phyloP scores from a whole-genome alignment of 1,140 invertebrate species.

The Drosophila nebulosa region DNA sequence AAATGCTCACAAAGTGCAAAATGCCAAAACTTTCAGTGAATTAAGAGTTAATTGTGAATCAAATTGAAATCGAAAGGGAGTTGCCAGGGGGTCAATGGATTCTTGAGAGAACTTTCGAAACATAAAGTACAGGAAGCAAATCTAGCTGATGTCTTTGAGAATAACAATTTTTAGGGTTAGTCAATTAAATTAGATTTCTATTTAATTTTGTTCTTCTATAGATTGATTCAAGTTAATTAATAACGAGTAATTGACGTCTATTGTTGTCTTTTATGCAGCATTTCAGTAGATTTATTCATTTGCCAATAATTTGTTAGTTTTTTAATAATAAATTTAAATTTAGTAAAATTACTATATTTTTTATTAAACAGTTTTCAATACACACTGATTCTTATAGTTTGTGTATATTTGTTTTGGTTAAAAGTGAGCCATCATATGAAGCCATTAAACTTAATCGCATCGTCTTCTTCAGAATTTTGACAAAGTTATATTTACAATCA shows the following conservation, averaged over 20 bases:
- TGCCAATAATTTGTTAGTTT: too few relatives aligned
- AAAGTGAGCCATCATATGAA: too few relatives aligned
- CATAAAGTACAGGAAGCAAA: not conserved
- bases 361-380: too few relatives aligned
- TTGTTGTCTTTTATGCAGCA: not conserved
- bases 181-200: not conserved
- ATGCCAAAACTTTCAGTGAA: slow-evolving; percentile 23
- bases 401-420: too few relatives aligned
- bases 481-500: too few relatives aligned
- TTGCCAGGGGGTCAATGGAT: slow-evolving; percentile 45
- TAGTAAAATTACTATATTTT: too few relatives aligned
- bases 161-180: not conserved
- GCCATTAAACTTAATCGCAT: too few relatives aligned
- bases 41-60: slow-evolving; percentile 13
- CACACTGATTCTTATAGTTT: too few relatives aligned
- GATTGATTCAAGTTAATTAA: not conserved
- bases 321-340: too few relatives aligned
- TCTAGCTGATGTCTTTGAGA: not conserved
- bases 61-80: slow-evolving; percentile 47
- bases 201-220: not conserved
- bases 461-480: too few relatives aligned
- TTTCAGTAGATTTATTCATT: too few relatives aligned
- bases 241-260: not conserved
- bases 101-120: slow-evolving; percentile 16
- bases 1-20: slow-evolving; percentile 33